phyloP scores from a whole-genome alignment of 2,113 vertebrate species.

The Paramisgurnus dabryanus region DNA sequence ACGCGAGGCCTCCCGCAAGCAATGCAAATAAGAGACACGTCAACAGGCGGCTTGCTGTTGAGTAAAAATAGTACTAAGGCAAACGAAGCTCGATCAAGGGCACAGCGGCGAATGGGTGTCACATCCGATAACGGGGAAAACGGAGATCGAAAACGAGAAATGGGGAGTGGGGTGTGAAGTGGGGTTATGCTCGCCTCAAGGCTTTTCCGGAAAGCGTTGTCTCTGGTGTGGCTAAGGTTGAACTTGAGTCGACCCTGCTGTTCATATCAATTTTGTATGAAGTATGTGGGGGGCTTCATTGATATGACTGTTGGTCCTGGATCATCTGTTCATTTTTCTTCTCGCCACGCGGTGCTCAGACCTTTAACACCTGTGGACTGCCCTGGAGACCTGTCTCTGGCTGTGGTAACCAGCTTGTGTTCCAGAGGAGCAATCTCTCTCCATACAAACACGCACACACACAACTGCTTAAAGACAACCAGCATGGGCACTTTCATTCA shows the following conservation, averaged over 20 bases:
- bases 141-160: background rate
- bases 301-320: conserved; percentile 32
- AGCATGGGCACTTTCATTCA: background rate
- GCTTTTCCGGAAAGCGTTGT: conserved; percentile 38
- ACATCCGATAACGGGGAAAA: conserved; percentile 37
- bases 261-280: conserved; percentile 50
- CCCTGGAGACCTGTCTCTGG: conserved; percentile 32
- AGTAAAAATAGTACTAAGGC: conserved; percentile 42
- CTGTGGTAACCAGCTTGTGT: conserved; percentile 12
- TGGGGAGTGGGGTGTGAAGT: conserved; percentile 29
- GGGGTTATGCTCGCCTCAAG: conserved; percentile 32
- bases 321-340: conserved; percentile 40
- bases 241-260: conserved; percentile 50
- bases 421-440: conserved; percentile 43
- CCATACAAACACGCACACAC: conserved; percentile 16
- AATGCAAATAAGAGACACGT: conserved; percentile 33
- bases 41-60: background rate
- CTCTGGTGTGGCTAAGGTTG: conserved; percentile 35
- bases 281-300: conserved; percentile 11
- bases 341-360: conserved; percentile 27
- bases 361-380: conserved; percentile 45
- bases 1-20: background rate
- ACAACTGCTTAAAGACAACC: background rate
- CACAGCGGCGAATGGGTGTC: conserved; percentile 37
- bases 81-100: conserved; percentile 27